Evolutionary conservation across 2,113 vertebrate species (phyloP).

Genomic region (Motacilla alba): DNA sequence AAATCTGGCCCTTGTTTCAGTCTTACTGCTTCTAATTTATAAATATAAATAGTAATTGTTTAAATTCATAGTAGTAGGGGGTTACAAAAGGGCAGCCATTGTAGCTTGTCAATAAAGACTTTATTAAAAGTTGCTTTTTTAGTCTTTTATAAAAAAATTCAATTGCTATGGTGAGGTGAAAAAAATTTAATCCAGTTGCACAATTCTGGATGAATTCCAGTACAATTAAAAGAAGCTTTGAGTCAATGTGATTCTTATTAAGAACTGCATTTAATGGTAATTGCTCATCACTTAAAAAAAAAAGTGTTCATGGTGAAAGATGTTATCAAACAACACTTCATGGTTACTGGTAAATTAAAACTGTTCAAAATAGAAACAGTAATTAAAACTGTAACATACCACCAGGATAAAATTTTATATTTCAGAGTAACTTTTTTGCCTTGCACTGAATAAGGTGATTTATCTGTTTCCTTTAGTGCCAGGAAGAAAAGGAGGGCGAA

Average conservation of each 20-base stretch:
- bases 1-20: not conserved
- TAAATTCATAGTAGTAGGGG: not conserved
- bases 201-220: not conserved
- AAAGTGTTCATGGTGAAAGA: not conserved
- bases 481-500: not conserved
- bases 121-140: not conserved
- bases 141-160: not conserved
- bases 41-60: not conserved
- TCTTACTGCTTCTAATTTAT: not conserved
- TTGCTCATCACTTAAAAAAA: not conserved
- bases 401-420: not conserved
- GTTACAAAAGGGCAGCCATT: not conserved
- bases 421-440: not conserved
- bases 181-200: not conserved
- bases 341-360: not conserved
- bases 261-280: not conserved
- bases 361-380: not conserved
- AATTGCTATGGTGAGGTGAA: not conserved
- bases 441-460: not conserved
- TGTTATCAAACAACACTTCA: not conserved
- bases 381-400: not conserved
- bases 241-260: not conserved
- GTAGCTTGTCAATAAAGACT: not conserved
- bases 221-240: not conserved
- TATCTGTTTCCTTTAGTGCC: not conserved